These are phyloP conservation scores for Loris lydekkerianus DNA, from an alignment of 2,797 vertebrate genomes.

Conservation along the genomic window DNA sequence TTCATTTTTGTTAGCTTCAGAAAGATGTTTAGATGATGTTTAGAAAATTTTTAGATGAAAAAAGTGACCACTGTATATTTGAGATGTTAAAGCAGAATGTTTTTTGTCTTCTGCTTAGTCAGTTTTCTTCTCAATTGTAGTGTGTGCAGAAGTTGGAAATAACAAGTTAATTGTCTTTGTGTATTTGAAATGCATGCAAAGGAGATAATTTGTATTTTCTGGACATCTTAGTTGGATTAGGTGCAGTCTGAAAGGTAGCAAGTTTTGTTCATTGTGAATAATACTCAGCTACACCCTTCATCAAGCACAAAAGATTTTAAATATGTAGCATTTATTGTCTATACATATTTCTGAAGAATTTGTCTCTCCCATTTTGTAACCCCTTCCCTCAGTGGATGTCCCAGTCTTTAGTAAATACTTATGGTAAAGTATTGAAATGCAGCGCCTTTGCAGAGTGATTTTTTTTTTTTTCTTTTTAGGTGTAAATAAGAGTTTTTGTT, in stretches of 20 bases:
- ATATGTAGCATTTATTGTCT: background rate
- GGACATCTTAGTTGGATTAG: conserved; percentile 17
- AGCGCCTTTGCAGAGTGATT: background rate
- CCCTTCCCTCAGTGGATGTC: rapidly evolving
- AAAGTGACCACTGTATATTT: background rate
- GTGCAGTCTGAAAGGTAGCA: background rate
- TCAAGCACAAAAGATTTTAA: conserved; percentile 5
- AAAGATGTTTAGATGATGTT: background rate
- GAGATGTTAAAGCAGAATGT: conserved; percentile 41
- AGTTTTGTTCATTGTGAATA: background rate
- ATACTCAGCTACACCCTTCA: background rate
- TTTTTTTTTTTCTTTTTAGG: background rate
- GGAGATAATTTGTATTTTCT: conserved; percentile 53
- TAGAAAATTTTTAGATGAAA: background rate
- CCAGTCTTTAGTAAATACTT: background rate
- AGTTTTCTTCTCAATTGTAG: conserved; percentile 5
- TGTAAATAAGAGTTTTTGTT: background rate
- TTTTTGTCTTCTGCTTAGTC: conserved; percentile 14
- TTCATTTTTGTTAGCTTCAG: background rate
- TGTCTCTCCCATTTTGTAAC: background rate
- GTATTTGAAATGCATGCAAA: background rate
- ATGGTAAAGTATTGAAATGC: background rate
- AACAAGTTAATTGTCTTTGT: conserved; percentile 39
- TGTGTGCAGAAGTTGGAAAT: conserved; percentile 26
- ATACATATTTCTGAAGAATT: background rate